These are phyloP conservation scores for Neuroscelio doddi DNA, from an alignment of 2,888 invertebrate species.

Conservation along the genomic window DNA sequence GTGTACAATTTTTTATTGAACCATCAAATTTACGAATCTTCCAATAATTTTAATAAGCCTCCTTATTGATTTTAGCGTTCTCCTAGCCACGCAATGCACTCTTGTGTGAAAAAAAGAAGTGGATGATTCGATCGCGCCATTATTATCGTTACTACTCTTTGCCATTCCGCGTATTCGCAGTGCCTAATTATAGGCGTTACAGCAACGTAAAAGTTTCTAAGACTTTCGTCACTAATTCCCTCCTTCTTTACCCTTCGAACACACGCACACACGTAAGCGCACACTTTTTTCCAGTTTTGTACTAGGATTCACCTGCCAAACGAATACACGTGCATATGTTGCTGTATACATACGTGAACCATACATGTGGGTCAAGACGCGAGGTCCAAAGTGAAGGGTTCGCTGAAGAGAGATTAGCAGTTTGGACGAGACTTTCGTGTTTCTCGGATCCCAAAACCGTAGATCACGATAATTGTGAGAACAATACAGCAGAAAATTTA, in stretches of 20 bases:
- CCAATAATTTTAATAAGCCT: no score
- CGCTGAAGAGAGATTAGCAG: slow-evolving; percentile 65
- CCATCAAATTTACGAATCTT: no score
- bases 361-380: slow-evolving; percentile 11
- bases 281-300: slow-evolving; percentile 3
- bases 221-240: slow-evolving; percentile 52
- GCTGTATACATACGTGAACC: slow-evolving; percentile 8
- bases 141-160: slow-evolving; percentile 26
- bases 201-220: slow-evolving; percentile 57
- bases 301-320: neutral
- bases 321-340: slow-evolving; percentile 8
- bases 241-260: slow-evolving; percentile 14
- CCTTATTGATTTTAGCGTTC: no score
- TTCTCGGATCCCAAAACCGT: slow-evolving; percentile 67
- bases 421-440: slow-evolving; percentile 64
- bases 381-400: slow-evolving; percentile 60
- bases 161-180: slow-evolving; percentile 59
- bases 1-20: no score
- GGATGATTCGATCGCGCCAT: slow-evolving; percentile 36
- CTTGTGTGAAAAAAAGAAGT: slow-evolving; percentile 48
- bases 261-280: neutral
- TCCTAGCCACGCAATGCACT: slow-evolving; percentile 33
- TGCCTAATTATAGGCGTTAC: slow-evolving; percentile 66
- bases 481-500: slow-evolving; percentile 69
- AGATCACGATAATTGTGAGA: slow-evolving; percentile 72